phyloP scores from a whole-genome alignment of 2,888 invertebrate species.

The Mylabris sibirica region DNA sequence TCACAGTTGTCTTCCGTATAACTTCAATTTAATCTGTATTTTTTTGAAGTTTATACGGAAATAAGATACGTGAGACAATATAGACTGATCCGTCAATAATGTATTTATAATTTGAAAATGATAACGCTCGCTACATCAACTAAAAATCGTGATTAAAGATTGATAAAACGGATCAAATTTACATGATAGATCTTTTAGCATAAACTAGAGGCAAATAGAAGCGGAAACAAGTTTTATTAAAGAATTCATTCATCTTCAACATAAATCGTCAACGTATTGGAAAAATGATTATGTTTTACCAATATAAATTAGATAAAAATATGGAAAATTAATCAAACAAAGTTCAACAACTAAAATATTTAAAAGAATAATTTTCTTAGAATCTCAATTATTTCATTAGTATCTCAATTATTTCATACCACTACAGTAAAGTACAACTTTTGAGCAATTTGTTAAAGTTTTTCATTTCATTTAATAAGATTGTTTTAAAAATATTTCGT shows the following conservation, averaged over 20 bases:
- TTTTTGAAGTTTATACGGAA: too few relatives aligned
- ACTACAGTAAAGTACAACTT: too few relatives aligned
- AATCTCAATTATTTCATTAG: too few relatives aligned
- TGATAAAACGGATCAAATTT: not conserved
- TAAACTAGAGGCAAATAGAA: not conserved
- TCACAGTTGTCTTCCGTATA: too few relatives aligned
- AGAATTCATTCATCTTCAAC: not conserved
- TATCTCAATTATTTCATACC: too few relatives aligned
- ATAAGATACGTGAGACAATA: not conserved
- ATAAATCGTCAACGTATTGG: not conserved
- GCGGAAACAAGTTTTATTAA: not conserved
- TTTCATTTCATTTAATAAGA: not conserved
- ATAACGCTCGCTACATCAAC: not conserved
- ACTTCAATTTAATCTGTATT: too few relatives aligned
- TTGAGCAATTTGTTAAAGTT: too few relatives aligned
- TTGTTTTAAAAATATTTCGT: not conserved
- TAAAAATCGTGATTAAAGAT: too few relatives aligned
- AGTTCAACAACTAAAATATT: too few relatives aligned
- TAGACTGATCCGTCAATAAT: too few relatives aligned
- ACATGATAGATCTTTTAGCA: not conserved
- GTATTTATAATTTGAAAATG: not conserved
- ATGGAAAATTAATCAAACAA: too few relatives aligned
- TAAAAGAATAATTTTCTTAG: too few relatives aligned
- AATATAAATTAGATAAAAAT: not conserved
- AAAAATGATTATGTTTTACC: not conserved